Evolutionary conservation across 2,113 vertebrate genomes (phyloP).

Genomic region (Apistogramma diplotaenia): DNA sequence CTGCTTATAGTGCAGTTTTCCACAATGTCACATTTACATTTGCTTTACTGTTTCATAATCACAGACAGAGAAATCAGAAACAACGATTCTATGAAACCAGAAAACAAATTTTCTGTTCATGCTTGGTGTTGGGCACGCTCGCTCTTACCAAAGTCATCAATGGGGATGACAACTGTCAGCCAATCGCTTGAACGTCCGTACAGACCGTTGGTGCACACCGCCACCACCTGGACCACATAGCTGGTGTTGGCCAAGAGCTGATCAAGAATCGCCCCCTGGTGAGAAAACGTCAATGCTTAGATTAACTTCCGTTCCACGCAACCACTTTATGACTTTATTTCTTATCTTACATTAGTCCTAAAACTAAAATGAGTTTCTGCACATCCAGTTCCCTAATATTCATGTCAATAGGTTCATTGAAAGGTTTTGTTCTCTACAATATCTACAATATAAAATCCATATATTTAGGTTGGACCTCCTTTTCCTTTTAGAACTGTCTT

Average conservation of each 20-base stretch:
- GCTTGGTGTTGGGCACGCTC: constrained; percentile 8
- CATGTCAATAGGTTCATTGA: neutral
- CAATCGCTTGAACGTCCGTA: constrained; percentile 87
- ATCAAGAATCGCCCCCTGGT: constrained; percentile 92
- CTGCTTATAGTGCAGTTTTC: neutral
- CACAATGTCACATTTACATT: neutral
- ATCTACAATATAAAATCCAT: neutral
- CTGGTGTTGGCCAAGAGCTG: constrained; percentile 88
- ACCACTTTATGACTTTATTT: neutral
- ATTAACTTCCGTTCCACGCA: neutral
- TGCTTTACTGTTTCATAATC: neutral
- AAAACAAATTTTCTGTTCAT: neutral
- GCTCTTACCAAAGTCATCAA: constrained; percentile 87
- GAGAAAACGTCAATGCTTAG: constrained; percentile 18
- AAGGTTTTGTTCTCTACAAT: neutral
- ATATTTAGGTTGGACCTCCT: neutral
- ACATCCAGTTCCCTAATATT: neutral
- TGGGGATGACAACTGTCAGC: constrained; percentile 85
- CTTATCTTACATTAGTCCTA: no score
- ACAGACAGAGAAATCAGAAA: no score
- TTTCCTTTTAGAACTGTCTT: neutral
- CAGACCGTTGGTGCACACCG: constrained; percentile 89
- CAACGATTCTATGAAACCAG: neutral
- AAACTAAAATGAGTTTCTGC: neutral
- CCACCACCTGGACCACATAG: constrained; percentile 92